Conservation (phyloP, 2,888 invertebrate species). For the Ornithoptera alexandrae region DNA sequence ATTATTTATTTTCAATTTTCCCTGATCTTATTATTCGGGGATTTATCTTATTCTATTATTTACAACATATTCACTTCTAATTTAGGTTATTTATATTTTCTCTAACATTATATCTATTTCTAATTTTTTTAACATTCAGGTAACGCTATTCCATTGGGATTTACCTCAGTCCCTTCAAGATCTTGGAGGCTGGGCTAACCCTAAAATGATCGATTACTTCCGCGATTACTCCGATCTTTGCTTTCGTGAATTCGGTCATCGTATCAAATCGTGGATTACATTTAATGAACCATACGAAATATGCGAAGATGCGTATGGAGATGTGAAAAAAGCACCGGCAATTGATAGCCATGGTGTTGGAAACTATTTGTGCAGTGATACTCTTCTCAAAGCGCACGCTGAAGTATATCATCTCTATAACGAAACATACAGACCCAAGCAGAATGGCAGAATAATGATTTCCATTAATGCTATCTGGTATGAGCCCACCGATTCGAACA, state of each 20-base stretch:
- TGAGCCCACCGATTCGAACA: slow-evolving; percentile 66
- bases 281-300: slow-evolving; percentile 83
- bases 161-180: slow-evolving; percentile 81
- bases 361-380: slow-evolving; percentile 83
- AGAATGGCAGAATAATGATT: slow-evolving; percentile 79
- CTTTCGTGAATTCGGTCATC: slow-evolving; percentile 77
- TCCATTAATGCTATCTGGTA: slow-evolving; percentile 79
- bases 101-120: too few species aligned
- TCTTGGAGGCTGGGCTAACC: slow-evolving; percentile 78
- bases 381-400: slow-evolving; percentile 83
- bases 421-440: slow-evolving; percentile 75
- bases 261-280: slow-evolving; percentile 84
- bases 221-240: slow-evolving; percentile 78
- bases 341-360: slow-evolving; percentile 78
- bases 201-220: slow-evolving; percentile 76
- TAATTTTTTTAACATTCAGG: slow-evolving; percentile 46
- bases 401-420: slow-evolving; percentile 83
- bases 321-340: slow-evolving; percentile 75
- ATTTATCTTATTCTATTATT: too few species aligned
- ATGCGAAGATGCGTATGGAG: slow-evolving; percentile 78
- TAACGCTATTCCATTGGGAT: slow-evolving; percentile 85
- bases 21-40: too few species aligned
- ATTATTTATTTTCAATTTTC: too few species aligned
- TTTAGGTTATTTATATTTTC: too few species aligned
- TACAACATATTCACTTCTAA: too few species aligned